Base-by-base conservation (phyloP, 2,888 invertebrate species). In the Drosophila dives region DNA sequence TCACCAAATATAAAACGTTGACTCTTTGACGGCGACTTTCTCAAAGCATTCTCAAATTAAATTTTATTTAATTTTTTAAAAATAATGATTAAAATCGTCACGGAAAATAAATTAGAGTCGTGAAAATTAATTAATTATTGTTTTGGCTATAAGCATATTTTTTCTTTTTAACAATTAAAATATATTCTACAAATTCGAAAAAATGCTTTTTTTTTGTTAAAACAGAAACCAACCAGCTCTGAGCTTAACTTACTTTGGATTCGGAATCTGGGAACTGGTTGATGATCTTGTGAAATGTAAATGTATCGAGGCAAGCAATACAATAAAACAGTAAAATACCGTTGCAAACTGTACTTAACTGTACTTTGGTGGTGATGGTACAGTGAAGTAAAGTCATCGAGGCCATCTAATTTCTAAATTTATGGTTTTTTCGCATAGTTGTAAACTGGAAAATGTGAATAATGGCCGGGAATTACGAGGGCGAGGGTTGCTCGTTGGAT, bases 351-450 rank as follows among this genome's bases (percentile, higher is more conserved):
- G 54, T 6, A 4, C 17, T 10, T 2, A 17, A 34, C 38, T 34
- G 64, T 26, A 23, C 64, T 12, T 7, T 17, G 34, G 17, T 34
- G 49, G 49, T n/a, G 23, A 38, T 10, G 45, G 32, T 2, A 23
- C 23, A 29, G 56, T 15, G n/a, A 45, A 33, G 26, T 48, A 61
- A 7, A 12, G 54, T 60, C 62, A 66, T 63, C 23, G 56, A 54
- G 54, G 64, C 64, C 71, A 80, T 81, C 79, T 82, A 80, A 89
- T 89, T 90, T 83, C 87, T 85, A 87, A 91, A 90, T 91, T 91
- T 90, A 91, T 90, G 86, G 77, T 71, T 80, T 80, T 81, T 84
- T 83, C 81, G 81, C 91, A 91, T 91, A 91, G 91, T 91, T 91
- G 90, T 90, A 91, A 91, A 91, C 83, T 87, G 84, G 89, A 84